A percentile compares a stretch with the other conserved stretches of the same genome.
These are phyloP conservation scores for Drosophila obscura DNA, from an alignment of 1,140 invertebrate species.

Conservation along the genomic window DNA sequence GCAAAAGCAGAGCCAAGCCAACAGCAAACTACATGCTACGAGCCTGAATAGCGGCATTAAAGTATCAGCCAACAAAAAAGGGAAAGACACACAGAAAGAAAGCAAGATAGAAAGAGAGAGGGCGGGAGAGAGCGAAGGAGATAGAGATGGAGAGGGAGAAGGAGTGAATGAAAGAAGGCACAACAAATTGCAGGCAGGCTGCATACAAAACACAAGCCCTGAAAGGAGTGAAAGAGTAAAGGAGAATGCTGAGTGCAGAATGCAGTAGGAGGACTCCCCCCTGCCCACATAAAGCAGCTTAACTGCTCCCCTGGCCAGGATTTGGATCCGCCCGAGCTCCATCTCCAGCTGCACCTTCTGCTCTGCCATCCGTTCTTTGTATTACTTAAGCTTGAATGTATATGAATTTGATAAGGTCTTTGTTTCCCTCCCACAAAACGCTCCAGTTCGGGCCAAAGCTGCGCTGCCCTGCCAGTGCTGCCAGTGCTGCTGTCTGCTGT, in stretches of 20 bases:
- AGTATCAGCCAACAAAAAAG: slow-evolving; percentile 56
- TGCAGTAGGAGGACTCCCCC: too few relatives aligned
- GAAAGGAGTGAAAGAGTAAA: slow-evolving; percentile 9
- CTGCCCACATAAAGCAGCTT: slow-evolving; percentile 40
- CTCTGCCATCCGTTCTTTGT: slow-evolving; percentile 16
- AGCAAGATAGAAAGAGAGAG: background rate
- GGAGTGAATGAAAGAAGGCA: slow-evolving; percentile 22
- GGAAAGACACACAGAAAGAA: slow-evolving; percentile 1
- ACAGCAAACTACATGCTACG: slow-evolving; percentile 25
- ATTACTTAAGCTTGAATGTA: slow-evolving; percentile 35
- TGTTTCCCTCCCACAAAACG: slow-evolving; percentile 40
- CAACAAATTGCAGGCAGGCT: slow-evolving; percentile 74
- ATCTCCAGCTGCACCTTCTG: background rate
- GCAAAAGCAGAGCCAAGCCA: slow-evolving; percentile 28
- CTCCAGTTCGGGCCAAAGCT: background rate
- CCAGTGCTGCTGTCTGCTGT: slow-evolving; percentile 1
- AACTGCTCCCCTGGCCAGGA: slow-evolving; percentile 30
- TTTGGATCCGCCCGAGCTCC: slow-evolving; percentile 8
- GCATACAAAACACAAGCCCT: slow-evolving; percentile 54
- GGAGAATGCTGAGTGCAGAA: slow-evolving; percentile 10
- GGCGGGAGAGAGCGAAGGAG: background rate
- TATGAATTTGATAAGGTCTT: slow-evolving; percentile 70
- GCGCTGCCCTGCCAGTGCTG: slow-evolving; percentile 7
- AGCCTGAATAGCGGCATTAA: slow-evolving; percentile 71
- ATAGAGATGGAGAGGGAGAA: background rate